A percentile compares a stretch with the other conserved stretches of the same genome.
These are phyloP conservation scores for Petrophora chlorosata DNA, from an alignment of 2,888 invertebrate species.

Conservation along the genomic window DNA sequence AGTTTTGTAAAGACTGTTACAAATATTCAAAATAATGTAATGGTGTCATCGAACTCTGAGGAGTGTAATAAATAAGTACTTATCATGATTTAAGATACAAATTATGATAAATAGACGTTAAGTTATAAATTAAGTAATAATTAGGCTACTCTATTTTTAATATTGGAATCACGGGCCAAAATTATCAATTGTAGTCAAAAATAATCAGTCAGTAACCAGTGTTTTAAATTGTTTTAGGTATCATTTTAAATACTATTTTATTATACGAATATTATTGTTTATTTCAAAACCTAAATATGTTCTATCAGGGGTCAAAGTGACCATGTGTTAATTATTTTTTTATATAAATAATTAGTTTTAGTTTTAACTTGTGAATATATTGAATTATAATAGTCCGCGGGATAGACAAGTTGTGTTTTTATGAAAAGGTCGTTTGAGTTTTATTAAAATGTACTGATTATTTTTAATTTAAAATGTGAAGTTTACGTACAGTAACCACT, in stretches of 20 bases:
- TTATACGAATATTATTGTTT: conserved; percentile 15
- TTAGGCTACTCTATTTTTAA: conserved; percentile 56
- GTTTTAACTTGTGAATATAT: conserved; percentile 39
- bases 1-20: conserved; percentile 55
- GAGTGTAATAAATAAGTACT: conserved; percentile 47
- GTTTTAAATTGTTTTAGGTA: conserved; percentile 43
- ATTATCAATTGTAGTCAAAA: conserved; percentile 76
- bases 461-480: conserved; percentile 75
- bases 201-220: conserved; percentile 63
- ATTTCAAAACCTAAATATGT: conserved; percentile 30
- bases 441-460: conserved; percentile 82
- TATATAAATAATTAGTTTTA: conserved; percentile 41
- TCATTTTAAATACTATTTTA: conserved; percentile 33
- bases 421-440: conserved; percentile 69
- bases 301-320: conserved; percentile 40
- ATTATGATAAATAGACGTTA: conserved; percentile 43
- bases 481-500: conserved; percentile 67
- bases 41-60: conserved; percentile 45
- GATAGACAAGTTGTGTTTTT: conserved; percentile 30
- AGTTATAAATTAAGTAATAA: conserved; percentile 42
- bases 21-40: conserved; percentile 46
- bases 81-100: conserved; percentile 55
- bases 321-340: conserved; percentile 43
- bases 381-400: conserved; percentile 13
- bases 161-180: conserved; percentile 78